Conservation (phyloP, 2,797 vertebrate species). For the Myotis pilosus region DNA sequence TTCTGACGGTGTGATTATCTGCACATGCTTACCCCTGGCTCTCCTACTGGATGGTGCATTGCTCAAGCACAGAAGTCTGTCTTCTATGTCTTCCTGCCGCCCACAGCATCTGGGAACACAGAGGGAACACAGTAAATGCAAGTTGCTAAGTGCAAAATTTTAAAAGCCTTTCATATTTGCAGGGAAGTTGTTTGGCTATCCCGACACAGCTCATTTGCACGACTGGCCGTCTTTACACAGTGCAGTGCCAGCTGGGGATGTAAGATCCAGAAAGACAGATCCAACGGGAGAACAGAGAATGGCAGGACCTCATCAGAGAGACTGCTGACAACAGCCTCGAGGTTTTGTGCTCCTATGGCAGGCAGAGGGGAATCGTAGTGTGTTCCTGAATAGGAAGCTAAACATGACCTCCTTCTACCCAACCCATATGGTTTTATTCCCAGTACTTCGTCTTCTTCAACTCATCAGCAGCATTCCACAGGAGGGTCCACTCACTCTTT, state of each 20-base stretch:
- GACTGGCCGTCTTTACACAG: neutral
- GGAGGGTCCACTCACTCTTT: neutral
- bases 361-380: neutral
- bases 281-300: neutral
- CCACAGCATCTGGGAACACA: neutral
- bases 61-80: neutral
- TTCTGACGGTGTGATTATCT: neutral
- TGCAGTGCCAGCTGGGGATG: neutral
- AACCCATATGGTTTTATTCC: neutral
- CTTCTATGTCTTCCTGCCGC: neutral
- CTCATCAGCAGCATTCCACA: neutral
- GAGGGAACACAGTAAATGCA: neutral
- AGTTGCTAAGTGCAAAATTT: neutral
- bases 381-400: neutral
- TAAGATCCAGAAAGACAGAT: neutral
- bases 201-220: neutral
- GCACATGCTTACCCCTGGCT: neutral
- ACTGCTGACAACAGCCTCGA: neutral
- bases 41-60: neutral
- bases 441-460: neutral
- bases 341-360: neutral
- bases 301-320: neutral
- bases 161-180: neutral
- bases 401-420: neutral
- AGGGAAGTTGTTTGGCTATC: neutral